These are phyloP conservation scores for Argynnis bischoffii DNA, from an alignment of 2,888 invertebrate species.

Conservation along the genomic window DNA sequence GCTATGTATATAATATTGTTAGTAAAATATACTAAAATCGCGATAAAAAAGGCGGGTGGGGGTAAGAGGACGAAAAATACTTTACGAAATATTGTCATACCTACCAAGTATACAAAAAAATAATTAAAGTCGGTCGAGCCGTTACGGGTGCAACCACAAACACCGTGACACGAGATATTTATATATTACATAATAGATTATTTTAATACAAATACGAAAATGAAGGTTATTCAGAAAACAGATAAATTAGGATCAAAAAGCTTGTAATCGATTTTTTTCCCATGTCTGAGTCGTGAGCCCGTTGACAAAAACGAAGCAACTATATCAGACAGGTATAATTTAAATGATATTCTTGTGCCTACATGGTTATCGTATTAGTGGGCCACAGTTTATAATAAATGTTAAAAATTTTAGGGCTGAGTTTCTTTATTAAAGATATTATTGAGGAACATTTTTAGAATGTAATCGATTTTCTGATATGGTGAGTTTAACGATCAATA, in stretches of 20 bases:
- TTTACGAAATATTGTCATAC: no score
- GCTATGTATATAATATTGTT: no score
- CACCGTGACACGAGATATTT: no score
- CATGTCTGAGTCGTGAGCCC: slow-evolving; percentile 55
- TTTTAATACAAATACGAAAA: no score
- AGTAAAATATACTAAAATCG: no score
- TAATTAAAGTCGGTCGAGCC: no score
- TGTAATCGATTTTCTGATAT: background rate
- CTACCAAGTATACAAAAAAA: no score
- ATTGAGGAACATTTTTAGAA: background rate
- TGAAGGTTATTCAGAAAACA: slow-evolving; percentile 27
- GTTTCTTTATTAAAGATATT: background rate
- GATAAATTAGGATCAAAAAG: slow-evolving; percentile 68
- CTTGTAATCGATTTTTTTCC: slow-evolving; percentile 60
- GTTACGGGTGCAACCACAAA: no score
- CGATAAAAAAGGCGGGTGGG: no score
- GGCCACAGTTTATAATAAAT: slow-evolving; percentile 44
- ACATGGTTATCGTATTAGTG: slow-evolving; percentile 49
- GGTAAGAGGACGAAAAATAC: no score
- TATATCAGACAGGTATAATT: slow-evolving; percentile 50
- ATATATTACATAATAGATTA: no score
- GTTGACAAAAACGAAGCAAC: slow-evolving; percentile 63
- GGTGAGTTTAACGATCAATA: no score
- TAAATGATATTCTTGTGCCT: slow-evolving; percentile 46
- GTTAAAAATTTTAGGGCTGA: slow-evolving; percentile 42